A percentile compares a stretch with the other conserved stretches of the same genome.
phyloP scores from a whole-genome alignment of 2,797 vertebrate genomes.

The Echeneis naucrates region DNA sequence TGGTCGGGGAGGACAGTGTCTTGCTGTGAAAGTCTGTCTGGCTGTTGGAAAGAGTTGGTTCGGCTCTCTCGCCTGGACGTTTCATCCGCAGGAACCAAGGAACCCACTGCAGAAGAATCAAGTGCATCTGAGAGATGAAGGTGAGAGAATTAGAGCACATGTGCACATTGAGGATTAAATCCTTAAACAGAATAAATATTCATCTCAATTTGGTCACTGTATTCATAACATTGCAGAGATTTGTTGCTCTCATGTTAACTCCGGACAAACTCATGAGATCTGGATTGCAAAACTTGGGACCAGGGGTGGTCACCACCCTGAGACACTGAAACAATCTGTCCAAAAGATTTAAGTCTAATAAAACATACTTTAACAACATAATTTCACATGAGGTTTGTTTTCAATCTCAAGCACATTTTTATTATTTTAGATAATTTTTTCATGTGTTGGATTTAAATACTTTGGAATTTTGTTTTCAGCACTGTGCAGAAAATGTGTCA shows the following conservation, averaged over 20 bases:
- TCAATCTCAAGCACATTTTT: background rate
- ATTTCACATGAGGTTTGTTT: background rate
- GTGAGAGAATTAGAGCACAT: background rate
- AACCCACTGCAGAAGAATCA: slow-evolving; percentile 87
- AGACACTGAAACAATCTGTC: too few species aligned
- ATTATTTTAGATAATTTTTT: background rate
- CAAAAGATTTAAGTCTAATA: too few species aligned
- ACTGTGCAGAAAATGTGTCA: background rate
- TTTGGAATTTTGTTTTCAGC: background rate
- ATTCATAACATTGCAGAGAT: too few species aligned
- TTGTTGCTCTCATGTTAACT: too few species aligned
- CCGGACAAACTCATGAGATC: too few species aligned
- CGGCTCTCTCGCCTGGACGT: slow-evolving; percentile 80
- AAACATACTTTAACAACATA: background rate
- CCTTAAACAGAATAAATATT: too few species aligned
- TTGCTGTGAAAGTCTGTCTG: slow-evolving; percentile 79
- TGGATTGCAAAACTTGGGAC: too few species aligned
- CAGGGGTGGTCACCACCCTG: too few species aligned
- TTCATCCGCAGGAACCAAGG: slow-evolving; percentile 88
- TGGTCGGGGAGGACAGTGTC: slow-evolving; percentile 73
- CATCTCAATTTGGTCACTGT: background rate
- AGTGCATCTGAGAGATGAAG: slow-evolving; percentile 75
- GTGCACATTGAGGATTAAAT: background rate
- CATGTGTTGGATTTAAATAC: background rate
- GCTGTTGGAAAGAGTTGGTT: slow-evolving; percentile 72